Evolutionary conservation across 2,797 vertebrate species (phyloP).

Genomic region (Pangasius larnaudii): DNA sequence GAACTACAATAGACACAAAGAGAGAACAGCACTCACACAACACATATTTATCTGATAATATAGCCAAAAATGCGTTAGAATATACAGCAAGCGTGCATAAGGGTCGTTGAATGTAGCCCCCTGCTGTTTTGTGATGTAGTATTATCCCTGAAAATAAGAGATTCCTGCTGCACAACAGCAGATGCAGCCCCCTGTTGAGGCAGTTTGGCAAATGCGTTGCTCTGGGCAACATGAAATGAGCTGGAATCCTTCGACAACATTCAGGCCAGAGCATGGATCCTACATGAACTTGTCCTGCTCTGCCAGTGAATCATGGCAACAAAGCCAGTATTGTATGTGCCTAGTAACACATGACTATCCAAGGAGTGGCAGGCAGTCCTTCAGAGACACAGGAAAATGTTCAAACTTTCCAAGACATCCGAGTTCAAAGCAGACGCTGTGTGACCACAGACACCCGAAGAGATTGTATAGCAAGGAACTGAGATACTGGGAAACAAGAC

Average conservation of each 20-base stretch:
- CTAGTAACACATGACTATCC: conserved; percentile 22
- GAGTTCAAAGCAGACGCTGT: not conserved
- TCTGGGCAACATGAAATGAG: conserved; percentile 26
- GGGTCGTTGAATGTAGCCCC: not conserved
- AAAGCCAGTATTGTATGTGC: conserved; percentile 34
- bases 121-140: not conserved
- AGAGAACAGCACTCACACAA: not conserved
- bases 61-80: not conserved
- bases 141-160: not conserved
- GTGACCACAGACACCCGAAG: not conserved
- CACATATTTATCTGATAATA: not conserved
- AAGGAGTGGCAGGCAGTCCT: not conserved
- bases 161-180: conserved; percentile 13
- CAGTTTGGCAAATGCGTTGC: conserved; percentile 15
- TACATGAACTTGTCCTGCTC: conserved; percentile 24
- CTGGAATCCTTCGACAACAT: conserved; percentile 1
- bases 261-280: conserved; percentile 4
- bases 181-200: conserved; percentile 25
- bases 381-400: conserved; percentile 1
- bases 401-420: not conserved
- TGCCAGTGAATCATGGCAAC: conserved; percentile 15
- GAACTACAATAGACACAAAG: not conserved
- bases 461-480: not conserved
- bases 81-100: not conserved
- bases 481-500: not conserved